Conservation (phyloP, 2,113 vertebrate species). For the Eptesicus fuscus region DNA sequence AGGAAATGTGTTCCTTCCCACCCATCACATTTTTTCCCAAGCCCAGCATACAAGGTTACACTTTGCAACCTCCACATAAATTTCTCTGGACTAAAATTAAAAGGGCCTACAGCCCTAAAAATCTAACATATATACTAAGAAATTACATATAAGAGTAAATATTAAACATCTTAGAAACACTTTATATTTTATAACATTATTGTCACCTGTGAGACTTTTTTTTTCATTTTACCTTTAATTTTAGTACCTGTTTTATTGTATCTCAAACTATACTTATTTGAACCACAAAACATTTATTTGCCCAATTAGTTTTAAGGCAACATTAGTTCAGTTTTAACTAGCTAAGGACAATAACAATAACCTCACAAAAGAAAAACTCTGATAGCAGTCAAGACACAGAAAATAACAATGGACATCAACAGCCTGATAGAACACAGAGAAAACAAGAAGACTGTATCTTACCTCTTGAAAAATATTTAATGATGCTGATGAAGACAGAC, state of each 20-base stretch:
- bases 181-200: not conserved
- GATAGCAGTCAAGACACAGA: not conserved
- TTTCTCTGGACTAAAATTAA: not conserved
- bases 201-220: not conserved
- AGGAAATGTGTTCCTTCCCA: not conserved
- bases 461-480: slow-evolving; percentile 96
- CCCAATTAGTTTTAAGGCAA: not conserved
- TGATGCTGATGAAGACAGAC: slow-evolving; percentile 84
- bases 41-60: not conserved
- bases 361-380: not conserved
- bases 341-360: not conserved
- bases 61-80: not conserved
- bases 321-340: slow-evolving; percentile 17
- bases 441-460: slow-evolving; percentile 51
- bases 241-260: not conserved
- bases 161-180: not conserved
- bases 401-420: not conserved
- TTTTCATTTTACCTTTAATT: slow-evolving; percentile 30
- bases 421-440: not conserved
- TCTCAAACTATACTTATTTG: not conserved
- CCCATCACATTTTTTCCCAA: not conserved
- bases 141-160: not conserved
- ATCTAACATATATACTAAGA: not conserved
- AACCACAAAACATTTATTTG: not conserved
- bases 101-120: not conserved